Conservation (phyloP, 2,888 invertebrate species). For the Scelioninae gen. 2 region DNA sequence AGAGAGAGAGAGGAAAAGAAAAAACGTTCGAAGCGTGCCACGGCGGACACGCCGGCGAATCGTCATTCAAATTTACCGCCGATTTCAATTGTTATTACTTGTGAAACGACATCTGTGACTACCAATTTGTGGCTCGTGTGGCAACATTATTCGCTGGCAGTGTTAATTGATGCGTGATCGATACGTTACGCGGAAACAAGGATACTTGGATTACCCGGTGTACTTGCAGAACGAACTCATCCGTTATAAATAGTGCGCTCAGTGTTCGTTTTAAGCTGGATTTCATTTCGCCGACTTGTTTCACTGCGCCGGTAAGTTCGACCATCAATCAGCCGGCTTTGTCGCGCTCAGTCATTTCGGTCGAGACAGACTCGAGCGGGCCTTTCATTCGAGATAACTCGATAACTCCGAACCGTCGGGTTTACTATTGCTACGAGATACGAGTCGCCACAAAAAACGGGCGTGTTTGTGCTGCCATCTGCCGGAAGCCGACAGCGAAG, state of each 20-base stretch:
- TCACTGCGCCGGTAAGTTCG: constrained; percentile 72
- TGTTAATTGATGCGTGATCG: constrained; percentile 5
- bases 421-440: too few relatives aligned
- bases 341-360: neutral
- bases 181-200: constrained; percentile 7
- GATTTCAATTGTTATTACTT: constrained; percentile 16
- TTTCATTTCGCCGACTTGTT: constrained; percentile 68
- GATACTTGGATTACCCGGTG: constrained; percentile 10
- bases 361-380: neutral
- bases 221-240: neutral
- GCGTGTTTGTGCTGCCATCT: constrained; percentile 22
- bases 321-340: neutral
- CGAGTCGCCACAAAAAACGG: too few relatives aligned
- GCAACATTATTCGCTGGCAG: constrained; percentile 16
- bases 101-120: constrained; percentile 44
- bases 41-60: neutral
- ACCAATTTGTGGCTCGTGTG: constrained; percentile 16
- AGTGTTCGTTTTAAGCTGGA: constrained; percentile 68
- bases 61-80: constrained; percentile 20
- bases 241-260: neutral
- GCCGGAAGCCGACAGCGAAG: constrained; percentile 24
- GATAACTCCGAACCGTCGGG: neutral
- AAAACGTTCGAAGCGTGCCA: constrained; percentile 6
- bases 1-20: too few relatives aligned
- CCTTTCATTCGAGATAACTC: too few relatives aligned